Evolutionary conservation across 2,888 invertebrate genomes (phyloP).

Genomic region (Chrysotoxum bicinctum): DNA sequence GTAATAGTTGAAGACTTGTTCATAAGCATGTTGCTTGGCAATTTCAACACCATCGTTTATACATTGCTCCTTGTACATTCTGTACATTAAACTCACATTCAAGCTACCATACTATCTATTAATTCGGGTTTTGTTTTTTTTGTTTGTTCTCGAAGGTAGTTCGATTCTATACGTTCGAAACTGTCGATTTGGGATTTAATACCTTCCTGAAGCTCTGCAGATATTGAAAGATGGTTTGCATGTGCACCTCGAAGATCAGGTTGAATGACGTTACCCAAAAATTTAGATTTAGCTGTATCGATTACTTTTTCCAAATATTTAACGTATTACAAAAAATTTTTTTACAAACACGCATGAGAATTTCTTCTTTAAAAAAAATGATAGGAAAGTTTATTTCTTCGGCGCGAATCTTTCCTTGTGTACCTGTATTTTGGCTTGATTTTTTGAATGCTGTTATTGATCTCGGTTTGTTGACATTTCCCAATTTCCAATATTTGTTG

Average conservation of each 20-base stretch:
- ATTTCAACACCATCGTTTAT: neutral
- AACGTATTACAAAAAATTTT: too few species aligned
- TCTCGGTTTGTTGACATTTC: too few species aligned
- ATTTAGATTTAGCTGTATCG: too few species aligned
- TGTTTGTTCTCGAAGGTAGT: slow-evolving; percentile 2
- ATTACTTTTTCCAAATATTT: too few species aligned
- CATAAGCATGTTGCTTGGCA: neutral
- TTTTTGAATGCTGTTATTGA: too few species aligned
- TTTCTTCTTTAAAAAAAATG: too few species aligned
- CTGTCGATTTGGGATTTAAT: slow-evolving; percentile 5
- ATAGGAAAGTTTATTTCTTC: too few species aligned
- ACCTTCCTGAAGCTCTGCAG: neutral
- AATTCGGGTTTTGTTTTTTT: slow-evolving; percentile 7
- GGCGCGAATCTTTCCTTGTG: too few species aligned
- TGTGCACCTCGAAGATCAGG: neutral
- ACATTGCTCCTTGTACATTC: neutral
- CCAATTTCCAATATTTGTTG: too few species aligned
- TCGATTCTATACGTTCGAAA: slow-evolving; percentile 5
- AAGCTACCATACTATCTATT: slow-evolving; percentile 5
- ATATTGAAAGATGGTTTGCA: neutral
- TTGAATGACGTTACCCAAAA: too few species aligned
- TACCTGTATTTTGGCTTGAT: too few species aligned
- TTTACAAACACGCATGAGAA: too few species aligned
- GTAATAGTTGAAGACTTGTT: neutral
- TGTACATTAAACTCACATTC: neutral